phyloP scores from a whole-genome alignment of 2,113 vertebrate genomes.

The Amblyornis subalaris region DNA sequence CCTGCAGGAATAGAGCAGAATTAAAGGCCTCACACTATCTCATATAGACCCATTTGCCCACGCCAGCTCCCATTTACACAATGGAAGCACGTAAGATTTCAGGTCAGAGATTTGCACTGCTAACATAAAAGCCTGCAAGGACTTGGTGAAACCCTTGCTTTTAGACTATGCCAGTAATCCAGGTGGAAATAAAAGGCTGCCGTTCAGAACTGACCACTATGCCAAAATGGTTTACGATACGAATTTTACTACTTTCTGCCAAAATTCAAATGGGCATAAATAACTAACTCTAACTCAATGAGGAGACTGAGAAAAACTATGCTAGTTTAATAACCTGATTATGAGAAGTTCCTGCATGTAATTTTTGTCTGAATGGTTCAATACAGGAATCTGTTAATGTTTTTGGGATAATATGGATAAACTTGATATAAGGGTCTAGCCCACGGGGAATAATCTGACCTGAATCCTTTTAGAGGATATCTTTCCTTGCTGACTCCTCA shows the following conservation, averaged over 20 bases:
- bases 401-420: neutral
- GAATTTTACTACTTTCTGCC: neutral
- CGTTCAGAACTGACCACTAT: neutral
- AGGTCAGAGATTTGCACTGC: neutral
- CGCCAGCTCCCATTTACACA: neutral
- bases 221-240: accelerated
- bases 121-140: neutral
- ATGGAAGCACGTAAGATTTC: neutral
- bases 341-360: neutral
- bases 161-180: neutral
- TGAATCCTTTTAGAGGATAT: neutral
- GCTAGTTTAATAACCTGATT: neutral
- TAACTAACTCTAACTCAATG: neutral
- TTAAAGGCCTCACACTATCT: neutral
- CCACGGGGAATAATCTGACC: neutral
- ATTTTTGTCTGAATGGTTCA: neutral
- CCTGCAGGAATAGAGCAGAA: neutral
- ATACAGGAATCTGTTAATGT: neutral
- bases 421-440: neutral
- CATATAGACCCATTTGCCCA: neutral
- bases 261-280: neutral
- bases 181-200: neutral
- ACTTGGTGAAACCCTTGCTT: neutral
- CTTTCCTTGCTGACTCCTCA: neutral
- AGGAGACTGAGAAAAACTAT: neutral